A percentile compares a stretch with the other conserved stretches of the same genome.
These are phyloP conservation scores for Cotesia congregata DNA, from an alignment of 2,888 invertebrate species.

Conservation along the genomic window DNA sequence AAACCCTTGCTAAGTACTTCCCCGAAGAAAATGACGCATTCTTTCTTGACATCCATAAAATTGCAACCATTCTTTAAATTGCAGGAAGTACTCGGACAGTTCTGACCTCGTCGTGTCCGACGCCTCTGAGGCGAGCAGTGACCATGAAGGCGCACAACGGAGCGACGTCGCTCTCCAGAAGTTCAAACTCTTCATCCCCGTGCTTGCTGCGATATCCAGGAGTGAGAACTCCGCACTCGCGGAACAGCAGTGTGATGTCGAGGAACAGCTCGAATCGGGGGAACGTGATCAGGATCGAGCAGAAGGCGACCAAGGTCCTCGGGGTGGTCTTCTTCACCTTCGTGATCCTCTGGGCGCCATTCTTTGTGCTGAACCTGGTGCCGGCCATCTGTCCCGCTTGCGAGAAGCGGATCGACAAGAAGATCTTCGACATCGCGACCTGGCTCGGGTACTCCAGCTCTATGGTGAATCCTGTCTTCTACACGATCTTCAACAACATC, in stretches of 20 bases:
- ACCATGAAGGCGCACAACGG: constrained; percentile 75
- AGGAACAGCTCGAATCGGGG: constrained; percentile 87
- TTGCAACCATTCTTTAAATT: constrained; percentile 7
- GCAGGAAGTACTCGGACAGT: constrained; percentile 72
- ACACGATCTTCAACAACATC: constrained; percentile 95
- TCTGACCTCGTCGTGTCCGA: constrained; percentile 63
- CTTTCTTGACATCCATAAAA: background rate
- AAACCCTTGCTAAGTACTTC: background rate
- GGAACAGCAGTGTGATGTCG: constrained; percentile 86
- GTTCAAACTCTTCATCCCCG: constrained; percentile 73
- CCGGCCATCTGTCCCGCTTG: constrained; percentile 88
- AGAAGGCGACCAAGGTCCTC: constrained; percentile 95
- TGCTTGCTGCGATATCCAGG: constrained; percentile 73
- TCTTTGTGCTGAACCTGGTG: constrained; percentile 90
- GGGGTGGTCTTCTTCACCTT: constrained; percentile 96
- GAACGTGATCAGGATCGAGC: constrained; percentile 88
- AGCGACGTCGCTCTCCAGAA: constrained; percentile 54
- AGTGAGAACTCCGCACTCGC: constrained; percentile 80
- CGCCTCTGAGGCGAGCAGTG: constrained; percentile 75
- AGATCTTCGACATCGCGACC: constrained; percentile 88
- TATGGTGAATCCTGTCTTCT: constrained; percentile 96
- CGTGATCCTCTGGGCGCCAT: constrained; percentile 95
- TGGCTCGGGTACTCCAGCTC: constrained; percentile 96
- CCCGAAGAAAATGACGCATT: background rate
- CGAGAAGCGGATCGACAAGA: constrained; percentile 80